Percentiles rank a stretch among this genome's conserved stretches.
These are phyloP conservation scores for Tanaodytes sp. DNA, from an alignment of 2,888 invertebrate genomes.

Conservation along the genomic window DNA sequence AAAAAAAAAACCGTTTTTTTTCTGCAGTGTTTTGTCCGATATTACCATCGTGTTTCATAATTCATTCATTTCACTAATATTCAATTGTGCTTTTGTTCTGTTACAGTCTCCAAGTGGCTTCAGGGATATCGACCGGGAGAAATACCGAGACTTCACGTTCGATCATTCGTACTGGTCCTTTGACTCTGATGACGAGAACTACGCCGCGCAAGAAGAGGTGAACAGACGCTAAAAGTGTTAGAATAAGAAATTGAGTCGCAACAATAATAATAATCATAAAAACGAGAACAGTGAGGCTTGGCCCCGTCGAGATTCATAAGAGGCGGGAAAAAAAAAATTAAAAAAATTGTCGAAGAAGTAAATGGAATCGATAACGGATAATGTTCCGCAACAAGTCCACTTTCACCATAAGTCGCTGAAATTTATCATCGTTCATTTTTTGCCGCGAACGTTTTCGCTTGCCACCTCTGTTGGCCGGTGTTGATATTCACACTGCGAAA, in stretches of 20 bases:
- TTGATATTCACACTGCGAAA: too few species aligned
- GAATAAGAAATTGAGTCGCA: not conserved
- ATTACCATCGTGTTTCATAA: too few species aligned
- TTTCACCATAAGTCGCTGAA: slow-evolving; percentile 23
- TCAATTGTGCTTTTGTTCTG: slow-evolving; percentile 19
- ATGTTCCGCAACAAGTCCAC: slow-evolving; percentile 15
- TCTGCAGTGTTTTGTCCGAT: too few species aligned
- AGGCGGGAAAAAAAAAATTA: too few species aligned
- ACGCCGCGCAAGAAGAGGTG: slow-evolving; percentile 87
- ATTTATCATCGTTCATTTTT: slow-evolving; percentile 15
- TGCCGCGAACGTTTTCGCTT: slow-evolving; percentile 15
- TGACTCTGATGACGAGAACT: slow-evolving; percentile 80
- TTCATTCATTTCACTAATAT: not conserved
- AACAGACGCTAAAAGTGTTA: slow-evolving; percentile 20
- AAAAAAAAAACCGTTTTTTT: not conserved
- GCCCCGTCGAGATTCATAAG: too few species aligned
- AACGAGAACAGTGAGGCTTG: too few species aligned
- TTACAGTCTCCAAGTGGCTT: slow-evolving; percentile 75
- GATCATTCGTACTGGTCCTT: slow-evolving; percentile 87
- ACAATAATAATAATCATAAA: not conserved
- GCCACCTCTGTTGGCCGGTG: slow-evolving; percentile 22
- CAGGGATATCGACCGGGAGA: slow-evolving; percentile 77
- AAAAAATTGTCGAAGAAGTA: too few species aligned
- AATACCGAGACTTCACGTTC: slow-evolving; percentile 87
- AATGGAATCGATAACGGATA: too few species aligned